Evolutionary conservation across 2,888 invertebrate species (phyloP).

Genomic region (Tachystola acroxantha): DNA sequence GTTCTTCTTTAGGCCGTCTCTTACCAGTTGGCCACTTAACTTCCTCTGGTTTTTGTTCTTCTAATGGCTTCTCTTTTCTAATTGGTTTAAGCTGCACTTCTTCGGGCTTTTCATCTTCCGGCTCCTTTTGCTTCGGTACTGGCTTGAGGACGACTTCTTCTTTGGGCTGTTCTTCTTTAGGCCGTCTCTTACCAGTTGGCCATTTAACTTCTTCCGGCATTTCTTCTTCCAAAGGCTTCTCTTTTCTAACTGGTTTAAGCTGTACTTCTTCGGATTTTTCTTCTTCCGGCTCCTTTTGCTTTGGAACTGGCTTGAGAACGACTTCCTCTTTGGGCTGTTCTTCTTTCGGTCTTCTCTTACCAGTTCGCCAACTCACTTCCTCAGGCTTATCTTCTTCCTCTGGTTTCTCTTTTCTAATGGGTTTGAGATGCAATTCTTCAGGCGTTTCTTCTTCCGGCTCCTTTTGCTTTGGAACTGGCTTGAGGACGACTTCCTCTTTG

Average conservation of each 20-base stretch:
- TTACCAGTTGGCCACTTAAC: constrained; percentile 46
- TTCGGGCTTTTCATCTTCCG: constrained; percentile 37
- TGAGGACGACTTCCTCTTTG: constrained; percentile 37
- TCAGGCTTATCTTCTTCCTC: constrained; percentile 29
- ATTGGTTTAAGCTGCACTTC: constrained; percentile 46
- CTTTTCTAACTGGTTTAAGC: constrained; percentile 19
- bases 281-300: constrained; percentile 29
- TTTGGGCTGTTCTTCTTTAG: constrained; percentile 20
- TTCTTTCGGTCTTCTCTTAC: constrained; percentile 27
- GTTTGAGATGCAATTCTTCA: constrained; percentile 30
- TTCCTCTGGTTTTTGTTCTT: constrained; percentile 50
- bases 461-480: constrained; percentile 40
- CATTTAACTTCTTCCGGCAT: constrained; percentile 42
- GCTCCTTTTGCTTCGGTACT: constrained; percentile 26
- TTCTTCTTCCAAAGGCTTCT: constrained; percentile 37
- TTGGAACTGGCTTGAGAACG: constrained; percentile 44
- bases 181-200: constrained; percentile 55
- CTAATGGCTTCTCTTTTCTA: constrained; percentile 23
- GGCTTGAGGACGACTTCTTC: constrained; percentile 64
- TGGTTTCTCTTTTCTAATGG: constrained; percentile 28
- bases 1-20: constrained; percentile 25
- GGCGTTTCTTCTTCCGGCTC: constrained; percentile 52
- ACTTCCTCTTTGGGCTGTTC: constrained; percentile 44
- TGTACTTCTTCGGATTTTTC: constrained; percentile 25
- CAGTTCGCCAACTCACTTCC: constrained; percentile 32